Percentiles rank a stretch among this genome's conserved stretches.
These are phyloP conservation scores for Macrotus californicus DNA, from an alignment of 2,113 vertebrate species.

Conservation along the genomic window DNA sequence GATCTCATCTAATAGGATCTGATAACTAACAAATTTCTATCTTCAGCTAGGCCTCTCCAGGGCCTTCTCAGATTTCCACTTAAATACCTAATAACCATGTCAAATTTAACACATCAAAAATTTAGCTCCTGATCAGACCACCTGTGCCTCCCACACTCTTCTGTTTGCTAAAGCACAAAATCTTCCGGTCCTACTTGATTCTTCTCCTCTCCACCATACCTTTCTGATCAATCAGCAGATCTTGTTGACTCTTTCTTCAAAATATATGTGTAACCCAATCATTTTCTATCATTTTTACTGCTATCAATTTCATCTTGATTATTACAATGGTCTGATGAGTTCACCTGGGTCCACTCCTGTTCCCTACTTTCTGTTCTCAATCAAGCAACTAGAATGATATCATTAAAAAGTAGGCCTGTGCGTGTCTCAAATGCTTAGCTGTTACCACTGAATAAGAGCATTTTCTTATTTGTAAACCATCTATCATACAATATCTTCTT, in stretches of 20 bases:
- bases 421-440: not conserved
- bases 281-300: not conserved
- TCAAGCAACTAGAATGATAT: not conserved
- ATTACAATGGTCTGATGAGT: not conserved
- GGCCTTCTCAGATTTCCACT: not conserved
- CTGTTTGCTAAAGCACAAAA: not conserved
- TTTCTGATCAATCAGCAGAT: not conserved
- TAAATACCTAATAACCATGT: not conserved
- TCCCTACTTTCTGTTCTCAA: not conserved
- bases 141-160: fast-evolving
- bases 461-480: not conserved
- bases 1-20: not conserved
- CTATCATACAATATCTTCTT: slow-evolving; percentile 28
- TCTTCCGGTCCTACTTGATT: not conserved
- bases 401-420: not conserved
- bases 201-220: not conserved
- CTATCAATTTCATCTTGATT: not conserved
- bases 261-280: not conserved
- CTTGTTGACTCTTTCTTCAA: not conserved
- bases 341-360: not conserved
- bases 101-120: not conserved
- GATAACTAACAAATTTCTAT: not conserved
- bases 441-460: not conserved
- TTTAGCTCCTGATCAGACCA: not conserved
- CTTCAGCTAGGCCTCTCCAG: not conserved